phyloP scores from a whole-genome alignment of 2,797 vertebrate genomes.

The Brachymystax lenok region DNA sequence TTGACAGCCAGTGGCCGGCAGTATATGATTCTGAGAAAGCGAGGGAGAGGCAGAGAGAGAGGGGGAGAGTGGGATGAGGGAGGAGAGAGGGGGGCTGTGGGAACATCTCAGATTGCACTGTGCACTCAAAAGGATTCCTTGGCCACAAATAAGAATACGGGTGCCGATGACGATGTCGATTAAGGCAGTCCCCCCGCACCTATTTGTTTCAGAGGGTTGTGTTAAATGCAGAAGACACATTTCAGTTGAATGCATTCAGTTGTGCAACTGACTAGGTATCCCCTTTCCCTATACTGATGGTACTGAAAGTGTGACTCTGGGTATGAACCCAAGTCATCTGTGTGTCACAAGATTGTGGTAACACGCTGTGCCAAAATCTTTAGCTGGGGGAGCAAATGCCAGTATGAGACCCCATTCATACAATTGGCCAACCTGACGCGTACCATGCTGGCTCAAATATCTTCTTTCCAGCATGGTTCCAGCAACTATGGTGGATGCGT shows the following conservation, averaged over 20 bases:
- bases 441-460: background rate
- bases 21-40: too few species aligned
- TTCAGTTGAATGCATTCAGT: too few species aligned
- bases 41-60: too few species aligned
- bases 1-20: too few species aligned
- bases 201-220: too few species aligned
- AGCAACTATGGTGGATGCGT: background rate
- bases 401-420: background rate
- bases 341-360: background rate
- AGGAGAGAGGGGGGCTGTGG: background rate
- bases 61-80: too few species aligned
- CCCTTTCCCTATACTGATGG: background rate
- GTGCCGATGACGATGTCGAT: too few species aligned
- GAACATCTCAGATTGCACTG: background rate
- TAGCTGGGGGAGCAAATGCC: background rate
- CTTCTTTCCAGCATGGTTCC: background rate
- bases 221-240: too few species aligned
- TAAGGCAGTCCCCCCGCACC: too few species aligned
- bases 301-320: background rate
- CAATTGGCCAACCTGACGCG: background rate
- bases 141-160: background rate
- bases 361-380: background rate
- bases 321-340: background rate
- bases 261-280: background rate
- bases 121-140: slow-evolving; percentile 2